Evolutionary conservation across 2,888 invertebrate species (phyloP), one percentile per base, ranked within the genome.

Genomic region (Tetragonisca angustula): DNA sequence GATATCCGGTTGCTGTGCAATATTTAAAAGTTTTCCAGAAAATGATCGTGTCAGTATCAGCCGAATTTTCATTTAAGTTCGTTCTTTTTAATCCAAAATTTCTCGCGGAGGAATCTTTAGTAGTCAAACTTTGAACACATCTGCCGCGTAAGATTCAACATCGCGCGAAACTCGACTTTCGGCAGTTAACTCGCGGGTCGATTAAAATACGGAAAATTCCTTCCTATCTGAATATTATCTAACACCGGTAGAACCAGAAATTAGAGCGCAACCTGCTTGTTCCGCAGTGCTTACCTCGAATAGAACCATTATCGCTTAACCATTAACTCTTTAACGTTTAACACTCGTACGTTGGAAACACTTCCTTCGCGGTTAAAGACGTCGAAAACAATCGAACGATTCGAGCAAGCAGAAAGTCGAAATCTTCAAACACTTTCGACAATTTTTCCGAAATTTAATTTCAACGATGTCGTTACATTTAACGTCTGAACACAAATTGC

Each of bases 41-140:
- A 52, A 17, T 11, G 52, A 13, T 52, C 5, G 9, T 27, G 27
- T 4, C n/a, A 5, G 2, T 21, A 5, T 5, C 13, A 21, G 11
- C 3, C 1, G n/a, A n/a, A 27, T 21, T 6, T 32, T 6, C 15
- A 15, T 21, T 6, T 32, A 19, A 52, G 27, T 50, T 73, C 2
- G 50, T 32, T 11, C 17, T 11, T 4, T 21, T 62, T 17, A 62
- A 62, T n/a, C 50, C 21, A 5, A 49, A 19, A 74, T 64, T 64
- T 74, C 54, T 52, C 52, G 11, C 19, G 2, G 52, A 2, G 21
- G 15, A n/a, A 21, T n/a, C 49, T 32, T 4, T 13, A 36, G 50
- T 54, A 54, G 64, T 74, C 52, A 54, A 74, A 64, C 50, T 74
- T 64, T 32, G 64, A 64, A 52, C 64, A 52, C 64, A 52, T 74